Evolutionary conservation across 2,113 vertebrate genomes (phyloP), one percentile per base, ranked within the genome.

Genomic region (Channa maculata): DNA sequence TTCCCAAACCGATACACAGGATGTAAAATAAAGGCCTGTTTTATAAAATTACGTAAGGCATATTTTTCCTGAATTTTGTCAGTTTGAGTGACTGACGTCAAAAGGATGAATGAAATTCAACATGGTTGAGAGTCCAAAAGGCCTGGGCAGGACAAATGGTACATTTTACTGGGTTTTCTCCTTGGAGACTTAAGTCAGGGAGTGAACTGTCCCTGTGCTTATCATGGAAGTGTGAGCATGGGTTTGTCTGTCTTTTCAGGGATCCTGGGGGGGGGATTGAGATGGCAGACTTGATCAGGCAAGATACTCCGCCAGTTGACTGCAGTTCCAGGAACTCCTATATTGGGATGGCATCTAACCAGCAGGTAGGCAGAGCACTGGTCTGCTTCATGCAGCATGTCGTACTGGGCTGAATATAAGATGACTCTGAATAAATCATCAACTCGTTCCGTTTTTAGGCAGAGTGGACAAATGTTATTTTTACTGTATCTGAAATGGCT

Each of bases 301-400:
- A 99, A 85, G 96, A 96, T 86, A 99, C 98, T 51, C 98, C 98
- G 3, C 98, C 98, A 33, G 98, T 99, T 88, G 97, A 97, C 90
- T 99, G 98, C 93, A 99, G 98, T 89, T 99, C 97, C 76, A 95
- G 97, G 71, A 99, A 99, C 95, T 99, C 98, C 83, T 99, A 97
- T 44, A 96, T 96, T 80, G 98, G 96, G 36, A 90, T 97, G 88
- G 98, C 99, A 81, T 93, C 95, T 59, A 96, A 91, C 89, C 96
- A 95, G 75, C 98, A 98, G 96, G 98, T 98, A 90, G 79, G 65
- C 43, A 58, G 55, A 34, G 39, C 46, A 14, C 38, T 10, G 41
- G 5, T 5, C 13, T 66, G 33, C 55, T 67, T 54, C 33, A 8
- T 3, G 15, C 45, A 48, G 46, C 3, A 8, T 7, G 8, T 11